Evolutionary conservation across 1,140 invertebrate genomes (phyloP).

Genomic region (Drosophila sproati): DNA sequence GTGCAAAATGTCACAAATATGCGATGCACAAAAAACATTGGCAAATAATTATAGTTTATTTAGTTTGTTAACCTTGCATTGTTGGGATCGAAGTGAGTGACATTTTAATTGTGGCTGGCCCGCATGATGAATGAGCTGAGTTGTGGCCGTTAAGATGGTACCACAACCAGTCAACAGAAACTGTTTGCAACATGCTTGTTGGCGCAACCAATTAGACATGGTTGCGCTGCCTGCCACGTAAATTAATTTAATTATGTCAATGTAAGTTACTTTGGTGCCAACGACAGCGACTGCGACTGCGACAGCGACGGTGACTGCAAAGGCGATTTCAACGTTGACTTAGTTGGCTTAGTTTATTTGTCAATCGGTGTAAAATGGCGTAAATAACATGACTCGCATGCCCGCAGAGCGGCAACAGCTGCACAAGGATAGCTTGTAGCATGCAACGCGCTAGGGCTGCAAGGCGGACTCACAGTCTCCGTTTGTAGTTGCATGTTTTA

Average conservation of each 20-base stretch:
- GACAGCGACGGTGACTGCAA: slow-evolving; percentile 27
- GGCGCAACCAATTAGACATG: slow-evolving; percentile 78
- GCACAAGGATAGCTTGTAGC: slow-evolving; percentile 43
- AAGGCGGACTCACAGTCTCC: slow-evolving; percentile 22
- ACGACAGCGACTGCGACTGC: slow-evolving; percentile 13
- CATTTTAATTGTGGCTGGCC: slow-evolving; percentile 71
- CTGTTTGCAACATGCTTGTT: slow-evolving; percentile 72
- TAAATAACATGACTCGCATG: slow-evolving; percentile 69
- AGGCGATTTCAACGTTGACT: slow-evolving; percentile 27
- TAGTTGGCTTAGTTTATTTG: slow-evolving; percentile 78
- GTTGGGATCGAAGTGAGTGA: slow-evolving; percentile 59
- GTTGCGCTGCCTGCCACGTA: slow-evolving; percentile 72
- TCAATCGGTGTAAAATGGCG: slow-evolving; percentile 77
- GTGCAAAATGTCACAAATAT: slow-evolving; percentile 64
- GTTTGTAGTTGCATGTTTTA: slow-evolving; percentile 1
- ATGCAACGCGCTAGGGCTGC: slow-evolving; percentile 62
- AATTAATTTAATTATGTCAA: slow-evolving; percentile 83
- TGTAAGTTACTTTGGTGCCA: slow-evolving; percentile 76
- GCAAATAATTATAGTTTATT: background rate
- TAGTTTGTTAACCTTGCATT: slow-evolving; percentile 32
- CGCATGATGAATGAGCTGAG: slow-evolving; percentile 68
- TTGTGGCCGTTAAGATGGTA: slow-evolving; percentile 10
- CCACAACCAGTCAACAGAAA: slow-evolving; percentile 46
- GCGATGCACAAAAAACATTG: slow-evolving; percentile 44
- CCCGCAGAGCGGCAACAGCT: slow-evolving; percentile 15